Evolutionary conservation across 1,140 invertebrate genomes (phyloP), one percentile per base, ranked within the genome.

Genomic region (Matsumurasca onukii): DNA sequence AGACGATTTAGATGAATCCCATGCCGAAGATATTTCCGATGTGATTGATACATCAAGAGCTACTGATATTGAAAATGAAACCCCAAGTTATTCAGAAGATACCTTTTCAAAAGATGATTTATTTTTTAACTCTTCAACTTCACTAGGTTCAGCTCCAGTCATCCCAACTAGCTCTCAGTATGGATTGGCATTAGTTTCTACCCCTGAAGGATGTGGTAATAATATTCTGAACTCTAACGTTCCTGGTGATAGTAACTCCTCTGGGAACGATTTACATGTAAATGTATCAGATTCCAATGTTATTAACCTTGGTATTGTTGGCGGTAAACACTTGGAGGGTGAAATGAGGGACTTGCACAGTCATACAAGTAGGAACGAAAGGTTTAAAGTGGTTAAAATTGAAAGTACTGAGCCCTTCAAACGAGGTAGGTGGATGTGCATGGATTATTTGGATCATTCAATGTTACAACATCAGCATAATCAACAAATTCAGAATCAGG

Each of bases 341-440:
- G 87, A 88, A 75, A 83, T 88, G 77, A 85, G 89, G 76, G 87
- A 89, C 73, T 85, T 89, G 67, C 88, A 90, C 75, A 86, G 89
- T 74, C 86, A 88, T 75, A 84, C 73, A 66, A 68, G 86, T 73
- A 86, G 90, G 74, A 92, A 91, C 79, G 91, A 93, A 78, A 83
- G 94, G 70, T 98, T 98, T 80, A 95, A 95, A 84, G 94, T 98
- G 73, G 95, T 98, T 25, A 98, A 97, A 85, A 95, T 98, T 70
- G 94, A 95, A 79, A 96, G 92, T 77, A 92, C 93, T 25, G 94
- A 98, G 79, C 95, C 95, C 2, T 97, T 97, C 76, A 91, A 91
- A 73, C 85, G 95, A 48, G 96, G 96, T 27, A 82, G 95, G 75
- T 98, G 96, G 96, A 90, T 90, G 74, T 98, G 95, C 81, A 93